phyloP scores from a whole-genome alignment of 1,140 invertebrate species.

The Wasmannia auropunctata region DNA sequence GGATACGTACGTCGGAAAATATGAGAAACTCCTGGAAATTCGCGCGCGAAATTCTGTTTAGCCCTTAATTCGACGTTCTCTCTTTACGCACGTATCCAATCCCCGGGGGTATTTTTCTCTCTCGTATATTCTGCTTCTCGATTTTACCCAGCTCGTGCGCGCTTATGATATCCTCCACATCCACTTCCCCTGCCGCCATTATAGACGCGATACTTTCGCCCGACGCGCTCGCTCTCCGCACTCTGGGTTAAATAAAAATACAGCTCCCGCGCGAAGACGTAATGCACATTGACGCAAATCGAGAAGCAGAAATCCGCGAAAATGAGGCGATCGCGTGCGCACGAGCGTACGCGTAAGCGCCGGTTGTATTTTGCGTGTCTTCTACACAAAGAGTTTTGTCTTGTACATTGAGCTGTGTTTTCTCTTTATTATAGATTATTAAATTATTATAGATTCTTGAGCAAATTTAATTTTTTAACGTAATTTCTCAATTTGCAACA shows the following conservation, averaged over 20 bases:
- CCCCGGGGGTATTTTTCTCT: background rate
- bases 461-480: background rate
- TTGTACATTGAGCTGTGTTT: background rate
- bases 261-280: background rate
- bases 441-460: background rate
- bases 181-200: background rate
- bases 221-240: background rate
- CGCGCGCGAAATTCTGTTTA: conserved; percentile 12
- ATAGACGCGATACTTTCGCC: conserved; percentile 7
- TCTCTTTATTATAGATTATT: background rate
- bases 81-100: conserved; percentile 5
- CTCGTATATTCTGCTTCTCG: background rate
- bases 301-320: conserved; percentile 49
- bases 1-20: conserved; percentile 10
- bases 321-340: conserved; percentile 60
- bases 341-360: background rate
- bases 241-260: conserved; percentile 42
- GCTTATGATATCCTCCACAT: conserved; percentile 2
- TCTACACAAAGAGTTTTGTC: background rate
- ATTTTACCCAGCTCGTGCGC: conserved; percentile 8
- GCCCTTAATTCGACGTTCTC: conserved; percentile 21
- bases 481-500: background rate
- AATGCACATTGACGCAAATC: conserved; percentile 65
- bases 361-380: conserved; percentile 19
- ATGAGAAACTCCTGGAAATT: conserved; percentile 32